Evolutionary conservation across 2,113 vertebrate genomes (phyloP).

Genomic region (Bubo bubo): DNA sequence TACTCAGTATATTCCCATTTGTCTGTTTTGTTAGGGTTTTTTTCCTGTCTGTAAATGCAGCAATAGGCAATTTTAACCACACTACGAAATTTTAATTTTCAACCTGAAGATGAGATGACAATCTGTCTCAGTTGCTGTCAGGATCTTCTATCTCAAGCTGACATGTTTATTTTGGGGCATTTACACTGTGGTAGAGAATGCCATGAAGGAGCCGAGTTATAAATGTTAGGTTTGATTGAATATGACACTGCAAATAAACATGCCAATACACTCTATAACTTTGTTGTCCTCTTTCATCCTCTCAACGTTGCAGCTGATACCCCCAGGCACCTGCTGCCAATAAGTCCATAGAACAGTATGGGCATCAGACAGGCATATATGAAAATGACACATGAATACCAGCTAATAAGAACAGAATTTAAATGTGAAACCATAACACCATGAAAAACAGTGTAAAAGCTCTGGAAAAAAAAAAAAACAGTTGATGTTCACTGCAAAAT

Average conservation of each 20-base stretch:
- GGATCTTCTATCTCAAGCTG: slow-evolving; percentile 43
- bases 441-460: neutral
- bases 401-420: neutral
- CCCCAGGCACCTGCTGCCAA: neutral
- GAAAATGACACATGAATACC: neutral
- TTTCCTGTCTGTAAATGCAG: neutral
- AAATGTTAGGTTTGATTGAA: slow-evolving; percentile 64
- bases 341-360: neutral
- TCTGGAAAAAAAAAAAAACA: neutral
- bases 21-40: neutral
- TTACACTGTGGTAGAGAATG: slow-evolving; percentile 32
- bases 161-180: slow-evolving; percentile 62
- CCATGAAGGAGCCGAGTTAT: slow-evolving; percentile 20
- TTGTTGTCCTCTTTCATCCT: neutral
- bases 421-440: neutral
- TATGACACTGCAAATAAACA: slow-evolving; percentile 70
- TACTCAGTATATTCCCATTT: neutral
- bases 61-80: slow-evolving; percentile 20
- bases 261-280: neutral
- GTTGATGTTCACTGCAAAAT: neutral
- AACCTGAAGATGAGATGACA: slow-evolving; percentile 37
- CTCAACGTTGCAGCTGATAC: neutral
- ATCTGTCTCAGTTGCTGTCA: slow-evolving; percentile 21
- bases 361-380: neutral
- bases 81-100: slow-evolving; percentile 48